phyloP scores from a whole-genome alignment of 2,888 invertebrate species.

The Entomobrya proxima region DNA sequence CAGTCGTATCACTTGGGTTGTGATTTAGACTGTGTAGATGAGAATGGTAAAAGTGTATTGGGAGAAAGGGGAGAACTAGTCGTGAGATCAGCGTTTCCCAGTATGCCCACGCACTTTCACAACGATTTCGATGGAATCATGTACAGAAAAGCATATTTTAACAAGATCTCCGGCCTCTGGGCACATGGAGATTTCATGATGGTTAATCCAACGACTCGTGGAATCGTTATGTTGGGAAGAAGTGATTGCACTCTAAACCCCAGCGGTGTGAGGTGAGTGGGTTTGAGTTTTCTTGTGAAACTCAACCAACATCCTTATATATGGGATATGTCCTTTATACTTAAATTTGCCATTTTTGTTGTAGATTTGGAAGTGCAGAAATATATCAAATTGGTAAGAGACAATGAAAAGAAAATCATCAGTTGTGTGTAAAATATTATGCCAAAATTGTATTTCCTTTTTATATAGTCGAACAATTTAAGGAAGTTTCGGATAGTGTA shows the following conservation, averaged over 20 bases:
- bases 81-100: slow-evolving; percentile 80
- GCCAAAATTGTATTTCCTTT: slow-evolving; percentile 5
- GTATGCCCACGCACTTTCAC: slow-evolving; percentile 80
- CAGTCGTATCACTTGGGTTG: slow-evolving; percentile 80
- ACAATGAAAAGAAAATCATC: neutral
- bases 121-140: slow-evolving; percentile 78
- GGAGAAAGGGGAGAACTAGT: slow-evolving; percentile 80
- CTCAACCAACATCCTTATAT: neutral
- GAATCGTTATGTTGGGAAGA: slow-evolving; percentile 81
- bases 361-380: slow-evolving; percentile 80
- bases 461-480: slow-evolving; percentile 78
- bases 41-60: slow-evolving; percentile 78
- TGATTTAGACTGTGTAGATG: slow-evolving; percentile 79
- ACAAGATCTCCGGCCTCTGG: slow-evolving; percentile 79
- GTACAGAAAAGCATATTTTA: slow-evolving; percentile 79
- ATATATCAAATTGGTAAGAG: slow-evolving; percentile 80
- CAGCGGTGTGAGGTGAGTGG: slow-evolving; percentile 79
- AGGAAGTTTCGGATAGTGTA: slow-evolving; percentile 80
- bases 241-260: slow-evolving; percentile 81
- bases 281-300: neutral
- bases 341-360: neutral
- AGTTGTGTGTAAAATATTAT: neutral
- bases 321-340: neutral
- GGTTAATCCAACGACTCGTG: slow-evolving; percentile 79
- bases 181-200: slow-evolving; percentile 80